Conservation (phyloP, 2,888 invertebrate species). For the Mechanitis mazaeus region DNA sequence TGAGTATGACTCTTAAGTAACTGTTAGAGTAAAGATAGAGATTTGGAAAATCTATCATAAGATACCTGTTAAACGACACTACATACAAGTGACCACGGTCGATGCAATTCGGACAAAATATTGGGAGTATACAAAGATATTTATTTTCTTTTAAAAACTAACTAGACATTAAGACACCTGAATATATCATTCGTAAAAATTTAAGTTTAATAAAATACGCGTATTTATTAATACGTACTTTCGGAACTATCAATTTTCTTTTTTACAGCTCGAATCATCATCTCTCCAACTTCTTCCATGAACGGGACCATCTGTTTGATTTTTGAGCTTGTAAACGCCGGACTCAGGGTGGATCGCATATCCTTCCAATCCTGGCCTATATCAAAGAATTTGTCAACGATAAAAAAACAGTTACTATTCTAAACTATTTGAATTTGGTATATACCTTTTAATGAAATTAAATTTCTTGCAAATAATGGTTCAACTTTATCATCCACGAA, state of each 20-base stretch:
- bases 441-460: slow-evolving; percentile 65
- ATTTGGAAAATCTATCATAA: no score
- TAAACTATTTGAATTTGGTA: neutral
- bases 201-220: no score
- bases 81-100: no score
- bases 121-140: no score
- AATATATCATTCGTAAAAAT: no score
- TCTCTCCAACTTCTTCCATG: slow-evolving; percentile 43
- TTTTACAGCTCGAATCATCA: slow-evolving; percentile 34
- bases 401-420: neutral
- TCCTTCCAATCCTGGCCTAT: slow-evolving; percentile 44
- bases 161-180: no score
- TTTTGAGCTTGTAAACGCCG: slow-evolving; percentile 59
- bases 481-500: slow-evolving; percentile 51
- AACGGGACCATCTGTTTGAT: slow-evolving; percentile 47
- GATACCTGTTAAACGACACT: no score
- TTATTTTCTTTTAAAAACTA: no score
- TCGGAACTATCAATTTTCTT: slow-evolving; percentile 27
- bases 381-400: neutral
- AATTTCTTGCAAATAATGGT: slow-evolving; percentile 65
- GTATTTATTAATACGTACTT: slow-evolving; percentile 11
- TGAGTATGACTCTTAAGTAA: neutral
- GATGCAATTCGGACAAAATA: no score
- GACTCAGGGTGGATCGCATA: slow-evolving; percentile 47
- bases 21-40: no score